A percentile compares a stretch with the other conserved stretches of the same genome.
Conservation (phyloP, 2,113 vertebrate species). For the Nicator chloris region DNA sequence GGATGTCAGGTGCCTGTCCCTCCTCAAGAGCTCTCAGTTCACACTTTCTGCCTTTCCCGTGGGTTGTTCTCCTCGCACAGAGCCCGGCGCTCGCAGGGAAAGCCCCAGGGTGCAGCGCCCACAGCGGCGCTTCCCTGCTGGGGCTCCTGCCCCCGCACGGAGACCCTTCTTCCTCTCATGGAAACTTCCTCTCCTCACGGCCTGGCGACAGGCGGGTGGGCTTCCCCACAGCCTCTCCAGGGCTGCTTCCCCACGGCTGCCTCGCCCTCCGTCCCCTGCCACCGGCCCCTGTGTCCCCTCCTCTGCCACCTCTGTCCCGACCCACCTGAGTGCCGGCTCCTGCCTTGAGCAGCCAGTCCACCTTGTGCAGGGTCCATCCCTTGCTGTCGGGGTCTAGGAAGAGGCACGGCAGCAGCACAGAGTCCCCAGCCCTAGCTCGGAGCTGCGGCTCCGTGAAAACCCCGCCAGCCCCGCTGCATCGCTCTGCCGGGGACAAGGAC, state of each 20-base stretch:
- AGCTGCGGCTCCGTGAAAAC: background rate
- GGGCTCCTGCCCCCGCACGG: accelerated
- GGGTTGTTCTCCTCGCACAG: accelerated
- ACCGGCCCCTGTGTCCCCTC: accelerated
- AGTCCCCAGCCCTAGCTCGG: conserved; percentile 30
- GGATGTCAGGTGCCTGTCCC: background rate
- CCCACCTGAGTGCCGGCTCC: background rate
- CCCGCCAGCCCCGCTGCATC: background rate
- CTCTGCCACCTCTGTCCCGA: accelerated
- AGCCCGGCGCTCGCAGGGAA: background rate
- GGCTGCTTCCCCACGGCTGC: background rate
- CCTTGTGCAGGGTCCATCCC: conserved; percentile 43
- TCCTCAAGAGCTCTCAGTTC: background rate
- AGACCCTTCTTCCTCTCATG: background rate
- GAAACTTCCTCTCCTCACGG: background rate
- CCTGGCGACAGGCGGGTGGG: accelerated
- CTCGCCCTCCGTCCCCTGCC: accelerated
- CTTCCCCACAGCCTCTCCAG: background rate
- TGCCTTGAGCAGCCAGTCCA: conserved; percentile 59
- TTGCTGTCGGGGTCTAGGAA: background rate
- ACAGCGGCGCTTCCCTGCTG: accelerated
- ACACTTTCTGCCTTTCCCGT: accelerated
- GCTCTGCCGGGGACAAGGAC: conserved; percentile 27
- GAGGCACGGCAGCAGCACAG: conserved; percentile 60
- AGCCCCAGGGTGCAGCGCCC: background rate